Conservation (phyloP, 2,113 vertebrate species). For the Dryoscopus gambensis region DNA sequence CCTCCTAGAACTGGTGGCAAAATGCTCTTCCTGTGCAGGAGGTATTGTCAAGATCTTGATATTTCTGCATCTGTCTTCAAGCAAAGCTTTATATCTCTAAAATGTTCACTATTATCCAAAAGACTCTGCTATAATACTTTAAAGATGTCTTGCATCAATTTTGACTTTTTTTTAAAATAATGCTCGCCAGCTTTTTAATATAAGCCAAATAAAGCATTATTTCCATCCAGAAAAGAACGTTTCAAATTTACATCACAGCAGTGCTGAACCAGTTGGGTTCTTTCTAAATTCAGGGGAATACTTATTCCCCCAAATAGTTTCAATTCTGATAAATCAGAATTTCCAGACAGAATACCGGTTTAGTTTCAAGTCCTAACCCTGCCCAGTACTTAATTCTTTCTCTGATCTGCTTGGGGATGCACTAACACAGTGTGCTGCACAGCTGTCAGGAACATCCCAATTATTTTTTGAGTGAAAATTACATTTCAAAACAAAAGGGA, state of each 20-base stretch:
- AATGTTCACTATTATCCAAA: conserved; percentile 14
- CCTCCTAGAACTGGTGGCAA: neutral
- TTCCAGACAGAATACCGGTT: neutral
- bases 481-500: neutral
- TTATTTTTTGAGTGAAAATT: neutral
- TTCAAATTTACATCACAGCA: conserved; percentile 13
- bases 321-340: neutral
- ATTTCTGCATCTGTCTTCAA: conserved; percentile 27
- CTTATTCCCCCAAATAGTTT: neutral
- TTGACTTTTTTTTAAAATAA: neutral
- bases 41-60: neutral
- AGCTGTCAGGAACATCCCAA: neutral
- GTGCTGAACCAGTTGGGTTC: neutral
- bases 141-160: conserved; percentile 45
- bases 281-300: neutral
- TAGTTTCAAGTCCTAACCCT: neutral
- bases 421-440: neutral
- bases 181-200: conserved; percentile 25
- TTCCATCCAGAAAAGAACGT: neutral
- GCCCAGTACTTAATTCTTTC: neutral
- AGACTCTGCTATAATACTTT: conserved; percentile 29
- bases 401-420: neutral
- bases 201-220: neutral
- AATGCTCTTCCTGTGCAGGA: neutral
- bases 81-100: conserved; percentile 5